Evolutionary conservation across 2,113 vertebrate genomes (phyloP).

Genomic region (Scomber colias): DNA sequence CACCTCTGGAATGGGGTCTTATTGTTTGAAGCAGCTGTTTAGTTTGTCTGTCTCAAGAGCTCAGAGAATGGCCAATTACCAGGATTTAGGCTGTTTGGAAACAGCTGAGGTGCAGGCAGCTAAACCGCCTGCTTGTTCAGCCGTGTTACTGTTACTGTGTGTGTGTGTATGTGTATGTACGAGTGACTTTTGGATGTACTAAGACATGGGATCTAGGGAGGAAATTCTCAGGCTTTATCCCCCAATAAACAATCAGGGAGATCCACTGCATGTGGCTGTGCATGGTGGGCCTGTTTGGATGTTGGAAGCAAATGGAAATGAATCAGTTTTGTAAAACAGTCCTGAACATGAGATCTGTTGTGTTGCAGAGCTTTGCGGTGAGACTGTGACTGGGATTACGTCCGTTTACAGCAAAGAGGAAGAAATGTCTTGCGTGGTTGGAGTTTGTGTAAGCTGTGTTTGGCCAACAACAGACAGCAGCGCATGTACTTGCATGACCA

Average conservation of each 20-base stretch:
- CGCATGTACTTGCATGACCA: neutral
- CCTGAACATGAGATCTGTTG: constrained; percentile 42
- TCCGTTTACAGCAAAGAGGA: constrained; percentile 41
- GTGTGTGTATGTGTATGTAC: constrained; percentile 17
- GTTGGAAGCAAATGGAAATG: constrained; percentile 17
- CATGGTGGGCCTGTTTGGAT: constrained; percentile 42
- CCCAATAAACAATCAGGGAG: constrained; percentile 68
- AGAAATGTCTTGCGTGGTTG: constrained; percentile 49
- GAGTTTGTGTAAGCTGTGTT: constrained; percentile 43
- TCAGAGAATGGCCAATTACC: constrained; percentile 57
- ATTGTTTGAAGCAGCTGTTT: constrained; percentile 73
- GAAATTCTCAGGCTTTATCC: constrained; percentile 60
- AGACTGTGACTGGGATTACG: constrained; percentile 49
- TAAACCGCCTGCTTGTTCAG: constrained; percentile 19
- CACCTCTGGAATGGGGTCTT: constrained; percentile 48
- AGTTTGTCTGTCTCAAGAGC: constrained; percentile 51
- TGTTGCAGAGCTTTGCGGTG: constrained; percentile 41
- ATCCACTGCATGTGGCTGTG: constrained; percentile 46
- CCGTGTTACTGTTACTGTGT: constrained; percentile 36
- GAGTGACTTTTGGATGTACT: constrained; percentile 62
- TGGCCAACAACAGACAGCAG: constrained; percentile 11
- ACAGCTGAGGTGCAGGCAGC: constrained; percentile 67
- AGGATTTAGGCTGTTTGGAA: constrained; percentile 60
- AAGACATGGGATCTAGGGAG: constrained; percentile 49
- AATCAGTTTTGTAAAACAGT: constrained; percentile 28